Evolutionary conservation across 1,140 invertebrate genomes (phyloP).

Genomic region (Carposina sasakii): DNA sequence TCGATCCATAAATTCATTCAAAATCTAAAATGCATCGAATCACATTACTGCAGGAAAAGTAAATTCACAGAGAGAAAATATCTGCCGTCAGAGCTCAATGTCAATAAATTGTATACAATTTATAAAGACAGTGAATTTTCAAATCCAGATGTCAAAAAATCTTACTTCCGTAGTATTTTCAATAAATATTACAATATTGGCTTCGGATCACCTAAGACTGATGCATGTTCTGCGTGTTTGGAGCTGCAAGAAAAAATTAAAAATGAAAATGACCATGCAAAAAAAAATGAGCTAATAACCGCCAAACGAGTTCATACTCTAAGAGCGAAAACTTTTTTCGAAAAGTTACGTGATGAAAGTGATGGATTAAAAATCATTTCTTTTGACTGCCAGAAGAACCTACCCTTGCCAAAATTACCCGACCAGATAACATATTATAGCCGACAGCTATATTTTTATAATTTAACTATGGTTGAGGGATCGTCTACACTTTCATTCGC

Average conservation of each 20-base stretch:
- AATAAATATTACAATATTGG: slow-evolving; percentile 6
- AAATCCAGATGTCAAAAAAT: not conserved
- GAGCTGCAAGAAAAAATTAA: slow-evolving; percentile 20
- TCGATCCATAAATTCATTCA: not conserved
- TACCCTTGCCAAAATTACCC: slow-evolving; percentile 21
- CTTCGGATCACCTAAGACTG: slow-evolving; percentile 16
- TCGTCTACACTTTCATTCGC: slow-evolving; percentile 17
- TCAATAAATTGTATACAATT: slow-evolving; percentile 12
- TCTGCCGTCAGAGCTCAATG: slow-evolving; percentile 16
- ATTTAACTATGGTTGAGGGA: slow-evolving; percentile 24
- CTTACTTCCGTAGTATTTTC: slow-evolving; percentile 11
- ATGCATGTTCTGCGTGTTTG: slow-evolving; percentile 18
- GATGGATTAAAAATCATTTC: slow-evolving; percentile 13
- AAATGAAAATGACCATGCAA: slow-evolving; percentile 11
- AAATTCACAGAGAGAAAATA: slow-evolving; percentile 16
- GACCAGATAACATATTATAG: slow-evolving; percentile 29
- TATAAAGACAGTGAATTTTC: slow-evolving; percentile 13
- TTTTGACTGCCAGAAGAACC: slow-evolving; percentile 26
- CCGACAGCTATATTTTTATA: slow-evolving; percentile 27
- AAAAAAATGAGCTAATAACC: slow-evolving; percentile 12
- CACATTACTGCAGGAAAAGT: slow-evolving; percentile 16
- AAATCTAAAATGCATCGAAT: not conserved
- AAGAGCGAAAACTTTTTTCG: slow-evolving; percentile 18
- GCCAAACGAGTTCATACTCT: slow-evolving; percentile 17
- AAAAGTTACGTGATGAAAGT: slow-evolving; percentile 9